phyloP scores from a whole-genome alignment of 92 coral and sea anemone species.

The Hydrozoanthus gracilis region DNA sequence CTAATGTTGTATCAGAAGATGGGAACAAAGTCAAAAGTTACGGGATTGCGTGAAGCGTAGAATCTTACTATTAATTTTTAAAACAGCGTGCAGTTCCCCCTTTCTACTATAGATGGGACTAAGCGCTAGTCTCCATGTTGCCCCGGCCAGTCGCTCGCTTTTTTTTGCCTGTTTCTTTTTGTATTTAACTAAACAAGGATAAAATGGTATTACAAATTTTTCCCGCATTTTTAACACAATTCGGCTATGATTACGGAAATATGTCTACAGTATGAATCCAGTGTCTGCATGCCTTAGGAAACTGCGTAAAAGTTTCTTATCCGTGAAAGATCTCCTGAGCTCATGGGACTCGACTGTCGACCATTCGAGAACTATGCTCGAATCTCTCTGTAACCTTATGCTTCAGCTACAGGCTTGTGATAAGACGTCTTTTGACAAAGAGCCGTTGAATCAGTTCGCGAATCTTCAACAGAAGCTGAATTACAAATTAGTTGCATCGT shows the following conservation, averaged over 20 bases:
- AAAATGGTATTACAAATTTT: background rate
- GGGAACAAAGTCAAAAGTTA: no score
- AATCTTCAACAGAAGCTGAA: conserved; percentile 67
- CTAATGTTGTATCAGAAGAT: no score
- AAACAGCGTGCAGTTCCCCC: no score
- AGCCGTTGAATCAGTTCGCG: conserved; percentile 67
- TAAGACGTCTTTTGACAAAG: conserved; percentile 58
- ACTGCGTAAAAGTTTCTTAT: conserved; percentile 64
- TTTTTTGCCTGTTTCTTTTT: background rate
- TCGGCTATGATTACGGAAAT: background rate
- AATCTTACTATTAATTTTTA: no score
- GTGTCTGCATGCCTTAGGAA: conserved; percentile 64
- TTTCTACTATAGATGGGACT: background rate
- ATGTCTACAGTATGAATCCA: background rate
- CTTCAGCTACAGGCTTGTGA: conserved; percentile 77
- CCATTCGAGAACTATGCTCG: conserved; percentile 52
- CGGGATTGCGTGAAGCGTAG: no score
- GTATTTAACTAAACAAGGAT: background rate
- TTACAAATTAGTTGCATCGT: conserved; percentile 64
- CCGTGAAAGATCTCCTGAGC: conserved; percentile 55
- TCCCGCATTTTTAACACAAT: background rate
- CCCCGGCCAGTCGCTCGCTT: background rate
- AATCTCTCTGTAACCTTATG: conserved; percentile 63
- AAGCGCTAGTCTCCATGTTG: conserved; percentile 7
- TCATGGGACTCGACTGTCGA: conserved; percentile 57